phyloP scores from a whole-genome alignment of 2,797 vertebrate species.

The Pangasius mekongensis region DNA sequence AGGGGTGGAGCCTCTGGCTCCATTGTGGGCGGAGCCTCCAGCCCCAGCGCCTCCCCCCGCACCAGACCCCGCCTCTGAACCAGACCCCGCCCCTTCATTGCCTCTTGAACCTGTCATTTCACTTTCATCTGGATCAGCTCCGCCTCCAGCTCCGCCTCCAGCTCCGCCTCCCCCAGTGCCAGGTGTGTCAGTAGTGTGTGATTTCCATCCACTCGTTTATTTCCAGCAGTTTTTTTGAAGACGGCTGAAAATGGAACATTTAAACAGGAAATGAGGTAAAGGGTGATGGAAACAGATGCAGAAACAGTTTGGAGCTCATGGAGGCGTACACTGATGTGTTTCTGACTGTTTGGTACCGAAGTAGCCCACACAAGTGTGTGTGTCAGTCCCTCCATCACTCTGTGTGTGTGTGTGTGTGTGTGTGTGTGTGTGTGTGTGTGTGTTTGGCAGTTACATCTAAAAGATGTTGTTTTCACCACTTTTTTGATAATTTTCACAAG shows the following conservation, averaged over 20 bases:
- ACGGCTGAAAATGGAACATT: too few relatives aligned
- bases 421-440: conserved; percentile 4
- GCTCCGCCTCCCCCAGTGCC: conserved; percentile 61
- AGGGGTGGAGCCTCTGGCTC: conserved; percentile 25
- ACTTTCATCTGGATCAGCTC: conserved; percentile 6
- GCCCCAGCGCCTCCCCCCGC: background rate
- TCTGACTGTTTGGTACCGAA: background rate
- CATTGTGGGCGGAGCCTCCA: conserved; percentile 27
- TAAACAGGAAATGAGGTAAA: background rate
- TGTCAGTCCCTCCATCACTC: too few relatives aligned
- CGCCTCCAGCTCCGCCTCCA: conserved; percentile 31
- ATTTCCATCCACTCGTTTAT: background rate
- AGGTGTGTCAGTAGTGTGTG: conserved; percentile 68
- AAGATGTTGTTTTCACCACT: too few relatives aligned
- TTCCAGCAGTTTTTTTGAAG: background rate
- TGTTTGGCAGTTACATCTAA: background rate
- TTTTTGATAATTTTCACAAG: too few relatives aligned
- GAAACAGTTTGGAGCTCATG: background rate
- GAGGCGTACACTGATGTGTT: background rate
- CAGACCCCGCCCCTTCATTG: conserved; percentile 2
- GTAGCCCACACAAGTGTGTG: background rate
- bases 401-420: background rate
- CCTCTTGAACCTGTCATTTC: background rate
- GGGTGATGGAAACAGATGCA: background rate
- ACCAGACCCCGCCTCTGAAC: conserved; percentile 40